Conservation (phyloP, 2,797 vertebrate genomes). For the Delichon dasypus region DNA sequence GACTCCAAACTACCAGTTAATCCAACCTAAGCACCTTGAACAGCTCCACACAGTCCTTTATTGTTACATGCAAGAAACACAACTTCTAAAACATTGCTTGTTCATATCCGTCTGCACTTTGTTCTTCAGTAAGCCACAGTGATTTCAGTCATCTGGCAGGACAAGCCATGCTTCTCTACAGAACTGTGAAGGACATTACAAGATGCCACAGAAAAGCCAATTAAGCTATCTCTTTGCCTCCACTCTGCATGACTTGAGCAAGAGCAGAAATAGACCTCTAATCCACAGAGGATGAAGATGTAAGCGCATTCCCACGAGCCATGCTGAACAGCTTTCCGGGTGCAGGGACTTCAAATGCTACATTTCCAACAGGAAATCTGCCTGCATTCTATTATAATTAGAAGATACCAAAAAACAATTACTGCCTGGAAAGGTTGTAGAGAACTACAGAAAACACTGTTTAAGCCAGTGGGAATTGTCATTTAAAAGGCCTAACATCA, state of each 20-base stretch:
- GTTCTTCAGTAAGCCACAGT: not conserved
- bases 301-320: not conserved
- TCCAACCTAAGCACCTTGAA: not conserved
- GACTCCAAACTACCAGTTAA: not conserved
- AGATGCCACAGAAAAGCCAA: not conserved
- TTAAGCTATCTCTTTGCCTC: not conserved
- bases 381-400: not conserved
- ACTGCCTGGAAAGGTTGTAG: not conserved
- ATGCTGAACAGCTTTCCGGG: not conserved
- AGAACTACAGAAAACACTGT: not conserved
- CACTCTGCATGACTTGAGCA: not conserved
- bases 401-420: not conserved
- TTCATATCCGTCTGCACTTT: not conserved
- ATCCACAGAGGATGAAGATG: not conserved
- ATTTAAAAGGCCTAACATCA: not conserved
- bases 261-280: slow-evolving; percentile 11
- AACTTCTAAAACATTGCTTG: not conserved
- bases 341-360: not conserved
- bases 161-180: not conserved
- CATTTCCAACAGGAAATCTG: not conserved
- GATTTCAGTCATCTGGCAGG: too few relatives aligned
- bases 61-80: not conserved
- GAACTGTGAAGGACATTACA: not conserved
- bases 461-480: not conserved
- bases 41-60: not conserved